Base-by-base conservation (phyloP, 1,140 invertebrate species). In the Heliothis subflexa region DNA sequence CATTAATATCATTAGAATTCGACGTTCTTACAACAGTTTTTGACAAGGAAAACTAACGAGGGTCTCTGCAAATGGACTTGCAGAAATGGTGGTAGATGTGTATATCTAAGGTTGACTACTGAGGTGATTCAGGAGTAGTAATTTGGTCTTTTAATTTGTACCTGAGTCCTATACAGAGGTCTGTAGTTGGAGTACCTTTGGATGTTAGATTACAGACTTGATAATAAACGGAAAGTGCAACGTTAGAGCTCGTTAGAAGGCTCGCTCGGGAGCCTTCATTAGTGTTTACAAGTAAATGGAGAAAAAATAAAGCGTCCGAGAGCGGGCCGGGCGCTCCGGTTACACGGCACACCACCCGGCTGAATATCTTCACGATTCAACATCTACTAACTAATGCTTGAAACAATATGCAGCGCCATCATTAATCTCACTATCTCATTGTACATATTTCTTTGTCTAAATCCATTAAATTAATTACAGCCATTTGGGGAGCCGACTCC, bases 401-500 rank as follows among this genome's bases (percentile, higher is more conserved):
- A 88, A 90, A 89, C 88, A 86, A 86, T 84, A 76, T 79, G 81
- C 78, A 84, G 81, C 81, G 72, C 83, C 80, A 91, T 91, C 87
- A 75, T 75, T 62, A 92, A 91, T 92, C 90, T 88, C 85, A 89
- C 89, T 92, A 93, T 91, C 90, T 93, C 87, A 88, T 86, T 89
- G 88, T 91, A 92, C 90, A 92, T 90, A 93, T 91, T 94, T 94
- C 91, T 92, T 92, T 93, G 90, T 93, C 89, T 92, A 92, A 92
- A 94, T 93, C 89, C 91, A 93, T 93, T 93, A 93, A 93, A 93
- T 93, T 93, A 93, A 94, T 94, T 93, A 91, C 90, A 72, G 85
- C 81, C 86, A 89, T 93, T 92, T 85, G 83, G 86, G 86, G 88
- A 87, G 91, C 85, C 89, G 90, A 86, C 85, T 89, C 82, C 82